Evolutionary conservation across 2,113 vertebrate species (phyloP), one percentile per base, ranked within the genome.

Genomic region (Strigops habroptila): DNA sequence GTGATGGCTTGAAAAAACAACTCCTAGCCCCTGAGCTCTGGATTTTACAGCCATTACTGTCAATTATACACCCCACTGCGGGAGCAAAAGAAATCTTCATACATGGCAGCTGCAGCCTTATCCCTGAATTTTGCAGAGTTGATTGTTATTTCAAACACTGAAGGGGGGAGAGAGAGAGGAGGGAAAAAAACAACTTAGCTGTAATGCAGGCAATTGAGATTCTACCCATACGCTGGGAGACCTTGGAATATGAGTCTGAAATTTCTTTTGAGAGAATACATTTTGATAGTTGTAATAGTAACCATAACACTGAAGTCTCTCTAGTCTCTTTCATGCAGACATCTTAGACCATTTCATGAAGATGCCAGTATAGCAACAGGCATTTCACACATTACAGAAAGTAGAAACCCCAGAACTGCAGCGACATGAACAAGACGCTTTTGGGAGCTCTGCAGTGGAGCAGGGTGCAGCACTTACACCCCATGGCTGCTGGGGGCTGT

Each of bases 21-120:
- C 6, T n/a, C 3, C 22, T 33, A 60, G 51, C 57, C 68, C 51
- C 91, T n/a, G 57, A 95, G 95, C 78, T 67, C 14, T 74, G 64
- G 35, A 82, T 95, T 93, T 84, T 90, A 55, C 75, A 96, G 83
- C 76, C 91, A 85, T 95, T 95, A 87, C 94, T 91, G 90, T 95
- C 96, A 93, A 63, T 95, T 90, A 89, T 18, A 51, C 69, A 60
- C 25, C 86, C 88, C 55, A 71, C 55, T 43, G 93, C 39, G 92
- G 86, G 65, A 82, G 68, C 82, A 78, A 59, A 64, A 90, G 37
- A 86, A 67, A 77, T 27, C 65, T 76, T 31, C 75, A 55, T 8
- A 12, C 60, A 5, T 9, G 46, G 35, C 70, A 73, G 68, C 77
- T 77, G 77, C 85, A 86, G 60, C 37, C 46, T 75, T 74, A 63